Evolutionary conservation across 2,113 vertebrate species (phyloP).

Genomic region (Cyprinus carpio): DNA sequence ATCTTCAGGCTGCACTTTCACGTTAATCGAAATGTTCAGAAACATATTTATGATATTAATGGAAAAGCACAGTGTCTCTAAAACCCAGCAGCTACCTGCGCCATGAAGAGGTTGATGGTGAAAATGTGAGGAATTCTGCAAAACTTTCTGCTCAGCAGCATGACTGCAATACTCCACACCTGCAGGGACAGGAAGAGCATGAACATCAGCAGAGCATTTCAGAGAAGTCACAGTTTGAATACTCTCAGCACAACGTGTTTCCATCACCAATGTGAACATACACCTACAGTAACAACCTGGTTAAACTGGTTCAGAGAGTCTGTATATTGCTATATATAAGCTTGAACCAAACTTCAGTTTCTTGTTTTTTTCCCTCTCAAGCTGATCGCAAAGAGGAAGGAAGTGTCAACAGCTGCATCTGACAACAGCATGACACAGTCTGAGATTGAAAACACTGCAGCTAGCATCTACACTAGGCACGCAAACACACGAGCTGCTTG

Average conservation of each 20-base stretch:
- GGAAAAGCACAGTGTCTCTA: not conserved
- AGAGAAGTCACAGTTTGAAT: not conserved
- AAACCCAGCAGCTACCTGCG: conserved; percentile 76
- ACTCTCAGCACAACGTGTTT: not conserved
- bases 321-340: too few species aligned
- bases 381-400: conserved; percentile 62
- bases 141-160: conserved; percentile 90
- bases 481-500: not conserved
- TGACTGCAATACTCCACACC: conserved; percentile 89
- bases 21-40: not conserved
- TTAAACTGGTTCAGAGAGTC: not conserved
- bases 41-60: not conserved
- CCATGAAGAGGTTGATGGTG: conserved; percentile 87
- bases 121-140: conserved; percentile 89
- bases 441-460: not conserved
- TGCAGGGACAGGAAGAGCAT: conserved; percentile 64
- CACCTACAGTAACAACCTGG: not conserved
- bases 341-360: not conserved
- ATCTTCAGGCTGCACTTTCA: not conserved
- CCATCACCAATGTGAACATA: not conserved
- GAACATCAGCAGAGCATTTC: not conserved
- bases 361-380: conserved; percentile 40
- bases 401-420: conserved; percentile 21
- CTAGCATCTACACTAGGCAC: not conserved
- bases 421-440: not conserved